These are phyloP conservation scores for Temnothorax nylanderi DNA, from an alignment of 1,140 invertebrate species.

Conservation along the genomic window DNA sequence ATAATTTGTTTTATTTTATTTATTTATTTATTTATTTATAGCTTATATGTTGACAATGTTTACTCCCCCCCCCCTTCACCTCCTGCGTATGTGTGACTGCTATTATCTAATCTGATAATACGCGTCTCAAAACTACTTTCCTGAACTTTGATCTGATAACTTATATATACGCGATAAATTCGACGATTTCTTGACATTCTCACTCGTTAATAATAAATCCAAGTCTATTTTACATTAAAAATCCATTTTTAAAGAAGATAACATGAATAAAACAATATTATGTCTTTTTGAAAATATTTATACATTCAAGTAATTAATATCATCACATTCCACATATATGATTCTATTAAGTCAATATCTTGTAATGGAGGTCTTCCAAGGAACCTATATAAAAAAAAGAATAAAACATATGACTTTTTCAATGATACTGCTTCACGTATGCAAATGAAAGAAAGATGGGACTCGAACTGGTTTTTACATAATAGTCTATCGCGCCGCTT, in stretches of 20 bases:
- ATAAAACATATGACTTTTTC: background rate
- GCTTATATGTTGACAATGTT: background rate
- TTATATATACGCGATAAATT: background rate
- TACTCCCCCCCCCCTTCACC: background rate
- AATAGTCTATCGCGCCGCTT: background rate
- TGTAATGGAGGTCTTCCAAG: background rate
- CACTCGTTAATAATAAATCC: background rate
- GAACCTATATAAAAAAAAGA: background rate
- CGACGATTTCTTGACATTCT: background rate
- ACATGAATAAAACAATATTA: background rate
- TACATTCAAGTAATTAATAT: background rate
- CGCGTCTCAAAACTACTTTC: background rate
- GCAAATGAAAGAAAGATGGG: background rate
- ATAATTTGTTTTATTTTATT: background rate
- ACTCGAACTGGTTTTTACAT: slow-evolving; percentile 1
- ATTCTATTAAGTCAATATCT: background rate
- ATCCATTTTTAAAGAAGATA: background rate
- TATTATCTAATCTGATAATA: slow-evolving; percentile 4
- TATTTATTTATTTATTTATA: too few species aligned
- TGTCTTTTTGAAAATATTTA: background rate
- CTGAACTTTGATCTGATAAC: background rate
- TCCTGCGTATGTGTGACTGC: background rate
- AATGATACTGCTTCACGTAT: background rate
- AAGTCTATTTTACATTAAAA: background rate
- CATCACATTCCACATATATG: background rate